A percentile compares a stretch with the other conserved stretches of the same genome.
phyloP scores from a whole-genome alignment of 2,888 invertebrate genomes.

The Drosophila paranaensis region DNA sequence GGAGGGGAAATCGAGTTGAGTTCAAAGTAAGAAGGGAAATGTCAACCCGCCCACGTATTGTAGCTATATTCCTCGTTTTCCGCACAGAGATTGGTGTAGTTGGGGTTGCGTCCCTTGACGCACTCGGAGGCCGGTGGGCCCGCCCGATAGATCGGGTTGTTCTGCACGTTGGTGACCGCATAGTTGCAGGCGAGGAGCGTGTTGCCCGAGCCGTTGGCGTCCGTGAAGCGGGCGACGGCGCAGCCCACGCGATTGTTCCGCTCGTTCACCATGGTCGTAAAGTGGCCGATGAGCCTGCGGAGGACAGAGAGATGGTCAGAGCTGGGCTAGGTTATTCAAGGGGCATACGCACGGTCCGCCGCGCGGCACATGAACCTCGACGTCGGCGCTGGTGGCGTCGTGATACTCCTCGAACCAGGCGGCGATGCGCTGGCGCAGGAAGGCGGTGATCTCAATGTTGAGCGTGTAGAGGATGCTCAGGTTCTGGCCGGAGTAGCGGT shows the following conservation, averaged over 20 bases:
- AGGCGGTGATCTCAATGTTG: constrained; percentile 31
- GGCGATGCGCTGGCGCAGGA: constrained; percentile 56
- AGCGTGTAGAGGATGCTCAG: constrained; percentile 59
- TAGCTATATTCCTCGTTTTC: constrained; percentile 58
- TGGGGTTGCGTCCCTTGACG: constrained; percentile 52
- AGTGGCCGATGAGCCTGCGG: constrained; percentile 67
- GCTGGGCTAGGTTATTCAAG: not conserved
- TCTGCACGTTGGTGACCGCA: constrained; percentile 66
- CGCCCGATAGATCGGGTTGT: constrained; percentile 64
- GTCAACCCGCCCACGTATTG: constrained; percentile 55
- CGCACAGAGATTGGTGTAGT: constrained; percentile 62
- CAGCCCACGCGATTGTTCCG: constrained; percentile 71
- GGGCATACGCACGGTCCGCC: constrained; percentile 57
- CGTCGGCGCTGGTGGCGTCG: constrained; percentile 58
- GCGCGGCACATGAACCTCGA: constrained; percentile 52
- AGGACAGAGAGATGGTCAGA: not conserved
- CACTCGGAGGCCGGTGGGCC: constrained; percentile 62
- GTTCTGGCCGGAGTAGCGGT: constrained; percentile 69
- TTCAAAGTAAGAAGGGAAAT: no score
- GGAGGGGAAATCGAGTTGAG: constrained; percentile 15
- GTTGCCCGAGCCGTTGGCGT: constrained; percentile 38
- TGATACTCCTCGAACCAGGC: constrained; percentile 64
- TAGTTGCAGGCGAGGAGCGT: constrained; percentile 71
- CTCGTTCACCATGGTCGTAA: constrained; percentile 65
- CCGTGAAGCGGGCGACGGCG: constrained; percentile 61